Conservation (phyloP, 2,113 vertebrate species). For the Pantherophis guttatus region DNA sequence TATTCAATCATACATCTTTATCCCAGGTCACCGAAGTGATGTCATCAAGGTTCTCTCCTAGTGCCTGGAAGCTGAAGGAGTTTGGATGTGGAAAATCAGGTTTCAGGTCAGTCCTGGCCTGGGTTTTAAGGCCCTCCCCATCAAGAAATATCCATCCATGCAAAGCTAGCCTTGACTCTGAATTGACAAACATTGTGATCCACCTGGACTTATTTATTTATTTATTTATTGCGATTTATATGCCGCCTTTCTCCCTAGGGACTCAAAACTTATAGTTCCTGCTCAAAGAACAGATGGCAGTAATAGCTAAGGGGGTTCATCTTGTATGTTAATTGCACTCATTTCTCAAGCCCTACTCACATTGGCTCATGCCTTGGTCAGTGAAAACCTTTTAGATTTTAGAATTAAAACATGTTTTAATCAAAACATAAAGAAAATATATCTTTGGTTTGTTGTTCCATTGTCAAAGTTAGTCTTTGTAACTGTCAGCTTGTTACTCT, state of each 20-base stretch:
- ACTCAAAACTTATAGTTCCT: not conserved
- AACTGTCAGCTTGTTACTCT: not conserved
- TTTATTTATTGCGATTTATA: no score
- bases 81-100: not conserved
- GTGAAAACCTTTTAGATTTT: slow-evolving; percentile 1
- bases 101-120: not conserved
- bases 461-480: not conserved
- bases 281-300: not conserved
- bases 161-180: not conserved
- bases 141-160: not conserved
- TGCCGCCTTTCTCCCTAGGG: no score
- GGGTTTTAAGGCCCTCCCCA: not conserved
- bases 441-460: not conserved
- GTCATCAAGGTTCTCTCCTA: not conserved
- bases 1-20: not conserved
- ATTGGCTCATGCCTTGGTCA: not conserved
- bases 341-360: not conserved
- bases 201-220: not conserved
- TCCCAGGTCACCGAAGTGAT: not conserved
- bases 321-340: not conserved
- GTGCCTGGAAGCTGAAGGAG: not conserved
- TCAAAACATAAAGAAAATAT: not conserved
- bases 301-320: not conserved
- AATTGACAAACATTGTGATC: not conserved
- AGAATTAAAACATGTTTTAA: not conserved